A percentile compares a stretch with the other conserved stretches of the same genome.
Conservation (phyloP, 2,797 vertebrate genomes). For the Dermochelys coriacea region DNA sequence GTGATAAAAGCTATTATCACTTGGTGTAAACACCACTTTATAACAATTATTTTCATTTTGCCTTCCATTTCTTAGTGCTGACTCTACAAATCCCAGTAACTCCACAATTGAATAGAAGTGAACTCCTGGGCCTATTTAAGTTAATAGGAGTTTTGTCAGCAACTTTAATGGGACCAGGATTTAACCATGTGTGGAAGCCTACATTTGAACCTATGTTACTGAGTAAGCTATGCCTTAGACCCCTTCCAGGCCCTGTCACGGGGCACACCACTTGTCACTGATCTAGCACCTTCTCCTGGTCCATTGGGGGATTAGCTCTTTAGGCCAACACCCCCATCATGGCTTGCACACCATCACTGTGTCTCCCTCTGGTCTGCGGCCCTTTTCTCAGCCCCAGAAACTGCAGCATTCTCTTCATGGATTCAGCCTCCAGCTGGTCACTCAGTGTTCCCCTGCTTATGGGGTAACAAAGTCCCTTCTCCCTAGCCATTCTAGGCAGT, state of each 20-base stretch:
- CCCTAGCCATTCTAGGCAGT: too few species aligned
- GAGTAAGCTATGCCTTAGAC: not conserved
- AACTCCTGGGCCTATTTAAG: not conserved
- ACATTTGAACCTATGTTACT: not conserved
- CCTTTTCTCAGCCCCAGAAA: not conserved
- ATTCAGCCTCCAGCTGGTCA: not conserved
- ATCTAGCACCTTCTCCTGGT: not conserved
- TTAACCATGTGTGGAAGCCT: not conserved
- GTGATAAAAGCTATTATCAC: not conserved
- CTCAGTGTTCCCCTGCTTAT: not conserved
- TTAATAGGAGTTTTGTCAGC: not conserved
- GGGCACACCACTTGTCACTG: too few species aligned
- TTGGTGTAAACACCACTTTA: not conserved
- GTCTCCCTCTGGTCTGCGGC: not conserved
- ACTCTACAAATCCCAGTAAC: not conserved
- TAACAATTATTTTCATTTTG: slow-evolving; percentile 22
- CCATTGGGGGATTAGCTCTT: not conserved
- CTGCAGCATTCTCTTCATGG: accelerated
- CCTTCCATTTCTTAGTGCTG: slow-evolving; percentile 19
- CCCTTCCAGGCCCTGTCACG: too few species aligned
- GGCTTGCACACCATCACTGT: not conserved
- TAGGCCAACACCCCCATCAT: not conserved
- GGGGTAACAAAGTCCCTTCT: not conserved
- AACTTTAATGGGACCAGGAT: not conserved
- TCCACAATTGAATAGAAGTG: not conserved